A percentile compares a stretch with the other conserved stretches of the same genome.
Evolutionary conservation across 2,113 vertebrate species (phyloP).

Genomic region (Ailuropoda melanoleuca): DNA sequence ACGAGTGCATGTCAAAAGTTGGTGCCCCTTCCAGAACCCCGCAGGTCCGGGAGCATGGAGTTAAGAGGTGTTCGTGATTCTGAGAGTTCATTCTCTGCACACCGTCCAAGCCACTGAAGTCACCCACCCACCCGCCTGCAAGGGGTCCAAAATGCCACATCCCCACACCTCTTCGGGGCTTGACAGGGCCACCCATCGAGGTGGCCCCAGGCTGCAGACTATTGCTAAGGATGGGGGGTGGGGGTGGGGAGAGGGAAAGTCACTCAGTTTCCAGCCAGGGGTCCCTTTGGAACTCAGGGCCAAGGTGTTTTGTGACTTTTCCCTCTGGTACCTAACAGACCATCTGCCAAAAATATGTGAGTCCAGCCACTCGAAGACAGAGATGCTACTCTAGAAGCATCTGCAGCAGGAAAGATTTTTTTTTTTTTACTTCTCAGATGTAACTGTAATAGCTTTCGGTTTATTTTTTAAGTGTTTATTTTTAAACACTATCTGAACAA

Average conservation of each 20-base stretch:
- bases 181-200: background rate
- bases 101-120: background rate
- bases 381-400: background rate
- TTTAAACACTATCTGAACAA: constrained; percentile 11
- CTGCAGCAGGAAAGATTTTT: background rate
- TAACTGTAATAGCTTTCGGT: background rate
- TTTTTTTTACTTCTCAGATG: background rate
- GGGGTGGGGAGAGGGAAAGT: background rate
- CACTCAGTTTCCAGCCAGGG: background rate
- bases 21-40: background rate
- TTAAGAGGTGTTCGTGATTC: background rate
- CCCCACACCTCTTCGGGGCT: background rate
- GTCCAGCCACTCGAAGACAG: background rate
- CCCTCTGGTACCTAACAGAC: background rate
- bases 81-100: background rate
- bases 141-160: background rate
- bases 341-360: background rate
- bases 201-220: background rate
- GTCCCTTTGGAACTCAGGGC: background rate
- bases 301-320: background rate
- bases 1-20: background rate
- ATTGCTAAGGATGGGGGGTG: background rate
- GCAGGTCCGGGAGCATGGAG: background rate
- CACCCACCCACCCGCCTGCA: background rate
- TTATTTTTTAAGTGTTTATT: background rate